Evolutionary conservation across 2,888 invertebrate species (phyloP), one percentile per base, ranked within the genome.

Genomic region (Quadroppia sp.): DNA sequence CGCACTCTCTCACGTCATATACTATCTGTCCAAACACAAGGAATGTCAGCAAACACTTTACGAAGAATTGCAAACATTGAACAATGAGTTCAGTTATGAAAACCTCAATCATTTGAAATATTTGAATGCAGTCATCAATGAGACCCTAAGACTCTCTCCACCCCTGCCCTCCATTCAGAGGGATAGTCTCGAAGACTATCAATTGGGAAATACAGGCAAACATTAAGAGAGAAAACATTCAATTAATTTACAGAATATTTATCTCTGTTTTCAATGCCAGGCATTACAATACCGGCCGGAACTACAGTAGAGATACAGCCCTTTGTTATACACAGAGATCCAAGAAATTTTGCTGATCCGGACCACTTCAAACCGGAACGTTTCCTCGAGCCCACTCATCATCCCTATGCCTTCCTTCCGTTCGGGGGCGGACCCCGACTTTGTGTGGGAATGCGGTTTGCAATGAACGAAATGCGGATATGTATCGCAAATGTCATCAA

Each of bases 101-200:
- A 56, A 40, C 7, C 59, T 74, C 1, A 50, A 71, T 42, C 15
- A 64, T 32, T 45, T 74, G 6, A 40, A 42, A 15, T 73, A 59
- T 17, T 61, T 71, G 74, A 71, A 74, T 71, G 74, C 71, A 64
- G 56, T 74, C 15, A 67, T 74, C 50, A 59, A 64, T 23, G 74
- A 74, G n/a, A 74, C 74, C 0, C 56, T 74, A 30, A 50, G 74
- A 42, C n/a, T 71, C 25, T 6, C 69, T 1, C 74, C 74, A 2
- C 45, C 74, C 15, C 15, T 71, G 9, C 7, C 42, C 17, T 17
- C 28, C 17, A 48, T 59, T 1, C 40, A 53, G n/a, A 59, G 72
- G 20, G 73, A 70, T 32, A 25, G 73, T 30, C n/a, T 23, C 2
- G 25, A 56, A 32, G 48, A 69, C 69, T 67, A 64, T n/a, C 28